Evolutionary conservation across 1,140 invertebrate genomes (phyloP), one percentile per base, ranked within the genome.

Genomic region (Limonius californicus): DNA sequence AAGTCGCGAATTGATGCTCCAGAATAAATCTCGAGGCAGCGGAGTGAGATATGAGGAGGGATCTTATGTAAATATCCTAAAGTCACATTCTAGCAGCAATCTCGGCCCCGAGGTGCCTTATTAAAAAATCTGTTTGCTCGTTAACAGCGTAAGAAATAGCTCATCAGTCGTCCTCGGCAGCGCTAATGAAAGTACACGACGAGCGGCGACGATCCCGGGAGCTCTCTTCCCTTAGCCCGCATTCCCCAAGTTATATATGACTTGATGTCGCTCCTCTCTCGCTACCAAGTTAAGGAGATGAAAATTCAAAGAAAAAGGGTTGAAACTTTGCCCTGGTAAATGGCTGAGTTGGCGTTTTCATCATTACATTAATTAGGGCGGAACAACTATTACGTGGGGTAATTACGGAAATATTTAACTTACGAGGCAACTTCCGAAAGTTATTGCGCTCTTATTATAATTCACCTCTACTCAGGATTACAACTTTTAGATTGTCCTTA

Each of bases 101-200:
- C 57, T 14, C 57, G 54, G 19, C 50, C 16, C 43, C 39, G 27
- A 62, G 57, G 42, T 32, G 39, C 54, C 60, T 58, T 65, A 65
- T 65, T 62, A 62, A 59, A 62, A 65, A 65, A 65, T 65, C 55
- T 62, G 59, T 65, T 65, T 59, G 59, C 64, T 65, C 64, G 64
- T 65, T 65, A 65, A 57, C 64, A 57, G 43, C 55, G 64, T 62
- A 59, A 65, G 59, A 65, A 65, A 65, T 65, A 58, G 57, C 60
- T 62, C 53, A 42, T 62, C 61, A 54, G 53, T 54, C 45, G 45
- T 50, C 39, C 19, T 47, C 19, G 11, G 57, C 11, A 30, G 64
- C 57, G 57, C 64, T 65, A 65, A 65, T 65, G 61, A 65, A 65
- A 65, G 45, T 50, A 50, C 45, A 50, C 45, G 45, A 19, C 20